Evolutionary conservation across 2,888 invertebrate species (phyloP), one percentile per base, ranked within the genome.

Genomic region (Penaeus monodon): DNA sequence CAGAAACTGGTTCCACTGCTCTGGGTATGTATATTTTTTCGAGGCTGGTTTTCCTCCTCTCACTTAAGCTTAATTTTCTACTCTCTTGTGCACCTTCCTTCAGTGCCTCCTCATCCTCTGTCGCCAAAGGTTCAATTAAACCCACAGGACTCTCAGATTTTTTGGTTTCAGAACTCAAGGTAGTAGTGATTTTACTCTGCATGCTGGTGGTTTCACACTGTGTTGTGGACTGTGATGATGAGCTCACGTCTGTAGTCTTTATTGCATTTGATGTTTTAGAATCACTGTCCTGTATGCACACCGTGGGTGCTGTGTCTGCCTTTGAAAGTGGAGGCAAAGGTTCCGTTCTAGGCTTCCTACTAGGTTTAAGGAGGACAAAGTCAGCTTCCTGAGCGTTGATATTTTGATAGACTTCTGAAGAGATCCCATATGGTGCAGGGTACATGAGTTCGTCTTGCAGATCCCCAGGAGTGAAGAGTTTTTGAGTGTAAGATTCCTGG

Each of bases 341-440:
- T 57, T 85, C 85, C n/a, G 76, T 76, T 63, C 83, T 88, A 4
- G 88, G 88, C 63, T 85, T 88, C 44, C 88, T 79, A 64, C 79
- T 88, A 4, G 88, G 88, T 20, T 79, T 85, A 4, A 74, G 82
- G 17, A 88, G 85, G 12, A 88, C 85, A 66, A 88, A 88, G 38
- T 85, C 88, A 64, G 85, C 85, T 64, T 88, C 88, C 24, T 80
- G 57, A 24, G 88, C 88, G 38, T 88, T 88, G 33, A 85, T 63
- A 66, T 88, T 88, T 74, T 88, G 88, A 66, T 83, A 85, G 22
- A 88, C 79, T 68, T 85, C 79, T 6, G 88, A 85, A 8, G 63
- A 68, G 29, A 68, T 33, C 2, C 85, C 85, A 66, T 88, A 88
- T 12, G 88, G 85, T 7, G 82, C 82, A 17, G 88, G 88, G 33